Base-by-base conservation (phyloP, 1,140 invertebrate genomes). In the Streblospio benedicti region DNA sequence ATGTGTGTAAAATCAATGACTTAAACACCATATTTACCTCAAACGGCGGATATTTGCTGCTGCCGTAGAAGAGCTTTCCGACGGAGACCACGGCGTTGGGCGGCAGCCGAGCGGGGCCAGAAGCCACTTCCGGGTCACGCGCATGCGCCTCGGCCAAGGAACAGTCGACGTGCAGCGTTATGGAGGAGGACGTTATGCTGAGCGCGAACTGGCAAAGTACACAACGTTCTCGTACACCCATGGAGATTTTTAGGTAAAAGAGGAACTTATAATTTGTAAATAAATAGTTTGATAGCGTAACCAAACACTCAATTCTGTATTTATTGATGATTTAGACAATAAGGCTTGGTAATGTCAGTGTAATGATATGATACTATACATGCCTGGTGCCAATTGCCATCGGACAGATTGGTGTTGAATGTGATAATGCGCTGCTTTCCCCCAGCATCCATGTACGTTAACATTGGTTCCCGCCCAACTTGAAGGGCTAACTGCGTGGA, bases 91-190 rank as follows among this genome's bases (percentile, higher is more conserved):
- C 53, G n/a, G n/a, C n/a, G n/a, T n/a, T n/a, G n/a, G n/a, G n/a
- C n/a, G 44, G 44, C 27, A 18, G 9, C n/a, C 27, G 44, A n/a
- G 44, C 44, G 9, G 9, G 9, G 44, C 5, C 18, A 20, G 44
- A 6, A 9, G 44, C 4, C 44, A 18, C 27, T 47, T 18, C 4
- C 27, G 5, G n/a, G n/a, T n/a, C n/a, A n/a, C n/a, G n/a, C n/a
- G n/a, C n/a, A 54, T 4, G 32, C 27, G 2, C 68, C 68, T 59
- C 67, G 65, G 44, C 65, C 52, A 9, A 65, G 62, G 59, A 69
- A 72, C 33, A 72, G 70, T n/a, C 67, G 67, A 31, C 71, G 70
- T 9, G 71, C 52, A 1, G 69, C n/a, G n/a, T n/a, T n/a, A n/a
- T n/a, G n/a, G n/a, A n/a, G n/a, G n/a, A n/a, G n/a, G n/a, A n/a